These are phyloP conservation scores for Nymphicus hollandicus DNA, from an alignment of 2,113 vertebrate species.

Conservation along the genomic window DNA sequence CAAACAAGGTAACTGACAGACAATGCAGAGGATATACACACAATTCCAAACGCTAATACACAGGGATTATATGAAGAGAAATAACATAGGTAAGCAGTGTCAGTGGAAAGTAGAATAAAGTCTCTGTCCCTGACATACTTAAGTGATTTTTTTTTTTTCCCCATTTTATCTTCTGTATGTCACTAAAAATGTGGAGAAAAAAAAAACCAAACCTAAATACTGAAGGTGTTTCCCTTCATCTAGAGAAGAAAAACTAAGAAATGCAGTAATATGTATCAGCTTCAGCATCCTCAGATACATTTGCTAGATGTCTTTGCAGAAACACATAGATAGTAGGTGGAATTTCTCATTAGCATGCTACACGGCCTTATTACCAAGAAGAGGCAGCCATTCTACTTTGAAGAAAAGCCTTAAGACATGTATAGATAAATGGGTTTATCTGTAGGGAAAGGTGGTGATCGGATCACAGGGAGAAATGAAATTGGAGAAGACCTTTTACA, in stretches of 20 bases:
- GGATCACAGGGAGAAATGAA: not conserved
- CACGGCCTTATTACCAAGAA: not conserved
- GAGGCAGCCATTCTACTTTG: not conserved
- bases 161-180: not conserved
- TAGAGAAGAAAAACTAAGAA: not conserved
- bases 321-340: not conserved
- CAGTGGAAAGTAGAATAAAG: not conserved
- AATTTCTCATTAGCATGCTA: not conserved
- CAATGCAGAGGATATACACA: not conserved
- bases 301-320: not conserved
- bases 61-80: not conserved
- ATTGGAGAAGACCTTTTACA: not conserved
- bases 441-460: not conserved
- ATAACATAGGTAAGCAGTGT: not conserved
- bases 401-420: not conserved
- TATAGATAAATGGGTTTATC: not conserved
- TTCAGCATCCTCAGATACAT: not conserved
- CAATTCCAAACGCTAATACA: not conserved
- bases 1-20: not conserved
- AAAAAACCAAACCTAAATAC: rapidly evolving
- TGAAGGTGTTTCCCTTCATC: not conserved
- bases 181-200: not conserved
- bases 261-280: not conserved
- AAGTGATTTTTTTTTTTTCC: not conserved
- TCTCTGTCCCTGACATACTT: not conserved